These are phyloP conservation scores for Clarias fuscus DNA, from an alignment of 2,797 vertebrate species.

Conservation along the genomic window DNA sequence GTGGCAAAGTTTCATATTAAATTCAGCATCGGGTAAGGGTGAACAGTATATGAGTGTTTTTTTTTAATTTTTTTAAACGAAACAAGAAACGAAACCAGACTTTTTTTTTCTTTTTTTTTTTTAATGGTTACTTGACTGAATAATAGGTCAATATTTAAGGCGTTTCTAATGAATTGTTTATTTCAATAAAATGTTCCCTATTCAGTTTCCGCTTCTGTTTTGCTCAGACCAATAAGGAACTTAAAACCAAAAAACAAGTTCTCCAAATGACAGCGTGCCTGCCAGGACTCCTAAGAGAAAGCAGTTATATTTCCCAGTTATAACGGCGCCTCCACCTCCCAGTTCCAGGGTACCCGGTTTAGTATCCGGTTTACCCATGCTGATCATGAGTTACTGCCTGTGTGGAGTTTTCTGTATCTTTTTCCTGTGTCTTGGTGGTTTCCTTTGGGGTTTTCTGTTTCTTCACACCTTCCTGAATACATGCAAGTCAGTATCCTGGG, in stretches of 20 bases:
- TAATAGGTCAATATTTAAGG: not conserved
- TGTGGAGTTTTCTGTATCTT: not conserved
- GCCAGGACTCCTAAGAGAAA: not conserved
- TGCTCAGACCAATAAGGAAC: not conserved
- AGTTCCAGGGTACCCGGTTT: not conserved
- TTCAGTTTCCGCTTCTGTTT: constrained; percentile 6
- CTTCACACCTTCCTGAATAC: not conserved
- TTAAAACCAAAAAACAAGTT: constrained; percentile 9
- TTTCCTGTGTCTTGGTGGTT: not conserved
- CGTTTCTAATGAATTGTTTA: constrained; percentile 1
- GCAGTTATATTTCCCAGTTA: not conserved
- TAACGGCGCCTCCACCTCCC: not conserved
- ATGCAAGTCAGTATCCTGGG: not conserved
- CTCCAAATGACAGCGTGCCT: not conserved
- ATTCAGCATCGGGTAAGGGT: not conserved
- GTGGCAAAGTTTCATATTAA: too few relatives aligned
- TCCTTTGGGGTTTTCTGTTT: not conserved
- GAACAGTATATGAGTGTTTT: not conserved
- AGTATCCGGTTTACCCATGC: too few relatives aligned
- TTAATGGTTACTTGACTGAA: not conserved
- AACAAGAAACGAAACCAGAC: not conserved
- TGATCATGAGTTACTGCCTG: not conserved
- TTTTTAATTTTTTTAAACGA: not conserved
- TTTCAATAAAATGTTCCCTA: not conserved
- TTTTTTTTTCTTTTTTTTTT: not conserved